Percentiles rank a stretch among this genome's conserved stretches.
Evolutionary conservation across 2,888 invertebrate species (phyloP).

Genomic region (Leucozona laternaria): DNA sequence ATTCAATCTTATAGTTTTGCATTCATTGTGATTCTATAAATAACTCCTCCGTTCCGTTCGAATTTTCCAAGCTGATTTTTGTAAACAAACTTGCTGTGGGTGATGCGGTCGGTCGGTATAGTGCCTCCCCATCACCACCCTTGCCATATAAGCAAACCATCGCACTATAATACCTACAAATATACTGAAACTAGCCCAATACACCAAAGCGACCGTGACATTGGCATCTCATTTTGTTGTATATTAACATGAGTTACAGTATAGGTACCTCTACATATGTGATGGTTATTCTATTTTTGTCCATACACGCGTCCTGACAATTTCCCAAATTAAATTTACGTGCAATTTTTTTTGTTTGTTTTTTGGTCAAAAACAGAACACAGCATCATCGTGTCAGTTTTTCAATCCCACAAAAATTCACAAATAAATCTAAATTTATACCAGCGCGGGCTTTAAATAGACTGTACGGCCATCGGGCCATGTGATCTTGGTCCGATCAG

Average conservation of each 20-base stretch:
- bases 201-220: constrained; percentile 37
- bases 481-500: constrained; percentile 65
- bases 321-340: constrained; percentile 60
- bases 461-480: constrained; percentile 61
- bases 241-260: constrained; percentile 9
- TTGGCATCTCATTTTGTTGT: constrained; percentile 55
- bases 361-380: constrained; percentile 60
- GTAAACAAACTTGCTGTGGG: constrained; percentile 52
- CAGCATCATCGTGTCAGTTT: constrained; percentile 47
- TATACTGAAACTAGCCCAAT: not conserved
- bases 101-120: too few species aligned
- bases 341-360: constrained; percentile 34
- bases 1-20: constrained; percentile 39
- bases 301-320: constrained; percentile 41
- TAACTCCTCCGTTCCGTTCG: constrained; percentile 8
- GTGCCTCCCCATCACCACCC: not conserved
- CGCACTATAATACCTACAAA: not conserved
- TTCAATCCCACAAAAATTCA: constrained; percentile 20
- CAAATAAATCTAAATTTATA: constrained; percentile 59
- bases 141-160: not conserved
- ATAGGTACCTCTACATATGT: not conserved
- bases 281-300: constrained; percentile 44
- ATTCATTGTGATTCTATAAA: constrained; percentile 39
- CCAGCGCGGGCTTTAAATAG: constrained; percentile 51
- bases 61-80: constrained; percentile 4